phyloP scores from a whole-genome alignment of 2,797 vertebrate species.

The Ctenochaetus hawaiiensis region DNA sequence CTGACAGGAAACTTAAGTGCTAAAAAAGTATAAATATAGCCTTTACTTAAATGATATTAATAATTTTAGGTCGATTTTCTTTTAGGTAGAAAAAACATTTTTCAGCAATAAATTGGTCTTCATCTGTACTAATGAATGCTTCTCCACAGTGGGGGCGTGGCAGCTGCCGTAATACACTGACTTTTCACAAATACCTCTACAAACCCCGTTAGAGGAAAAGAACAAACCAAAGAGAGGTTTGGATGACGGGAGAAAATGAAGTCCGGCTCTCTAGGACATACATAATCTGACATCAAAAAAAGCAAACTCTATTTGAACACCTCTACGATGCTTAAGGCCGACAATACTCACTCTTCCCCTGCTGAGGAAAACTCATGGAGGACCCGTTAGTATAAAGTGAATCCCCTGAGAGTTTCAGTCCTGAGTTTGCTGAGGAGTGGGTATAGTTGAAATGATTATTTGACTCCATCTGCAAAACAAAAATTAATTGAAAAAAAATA shows the following conservation, averaged over 20 bases:
- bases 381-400: slow-evolving; percentile 93
- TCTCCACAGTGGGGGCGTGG: no score
- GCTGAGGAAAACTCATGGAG: slow-evolving; percentile 92
- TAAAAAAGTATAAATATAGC: no score
- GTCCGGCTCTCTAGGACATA: background rate
- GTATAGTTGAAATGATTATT: slow-evolving; percentile 96
- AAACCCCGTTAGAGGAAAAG: no score
- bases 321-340: background rate
- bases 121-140: no score
- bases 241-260: background rate
- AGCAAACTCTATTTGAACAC: background rate
- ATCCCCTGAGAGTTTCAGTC: slow-evolving; percentile 97
- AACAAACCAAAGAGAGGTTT: background rate
- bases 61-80: no score
- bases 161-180: no score
- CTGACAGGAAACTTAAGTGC: no score
- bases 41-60: no score
- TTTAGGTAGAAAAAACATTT: no score
- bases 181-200: no score
- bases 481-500: background rate
- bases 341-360: slow-evolving; percentile 93
- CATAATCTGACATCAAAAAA: background rate
- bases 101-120: no score
- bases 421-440: slow-evolving; percentile 94
- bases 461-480: slow-evolving; percentile 91